Evolutionary conservation across 2,888 invertebrate species (phyloP), one percentile per base, ranked within the genome.

Genomic region (Pseudococcus longispinus): DNA sequence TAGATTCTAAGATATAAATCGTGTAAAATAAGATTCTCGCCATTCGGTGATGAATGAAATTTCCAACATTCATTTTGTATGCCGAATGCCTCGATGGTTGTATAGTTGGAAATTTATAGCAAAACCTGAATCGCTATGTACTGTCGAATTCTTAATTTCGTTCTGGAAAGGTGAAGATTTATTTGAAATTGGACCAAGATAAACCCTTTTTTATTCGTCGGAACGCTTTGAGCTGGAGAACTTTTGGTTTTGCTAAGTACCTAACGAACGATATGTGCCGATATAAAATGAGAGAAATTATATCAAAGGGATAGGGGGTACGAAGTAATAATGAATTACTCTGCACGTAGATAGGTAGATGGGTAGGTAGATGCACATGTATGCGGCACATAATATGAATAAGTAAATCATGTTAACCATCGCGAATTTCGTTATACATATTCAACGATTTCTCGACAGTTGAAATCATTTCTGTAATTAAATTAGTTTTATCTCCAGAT

Each of bases 121-220:
- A 42, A 60, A 42, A 80, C n/a, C 77, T 80, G 77, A 42, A 80
- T 80, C 23, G 29, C 42, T 42, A 32, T 42, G 77, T 80, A 70
- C 29, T 80, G 77, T 42, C 42, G 77, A 80, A 70, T 80, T 80
- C 37, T 80, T 80, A 80, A 80, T 80, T 80, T 42, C 20, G 77
- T 37, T 80, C 42, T 80, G 20, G 77, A 80, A 80, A 80, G 42
- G 77, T 42, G 42, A 80, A 80, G 77, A 80, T 80, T 80, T 80
- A 80, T 80, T 80, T 42, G 77, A 80, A 80, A 80, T 80, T 42
- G 20, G 26, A 80, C 77, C 70, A 29, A 29, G 20, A 29, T 70
- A 70, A 70, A 70, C 26, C 70, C 70, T 70, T 70, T 65, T 70
- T 29, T 29, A 70, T 29, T 18, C 70, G 37, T 29, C 18, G 70